Evolutionary conservation across 2,797 vertebrate genomes (phyloP), one percentile per base, ranked within the genome.

Genomic region (Selene dorsalis): DNA sequence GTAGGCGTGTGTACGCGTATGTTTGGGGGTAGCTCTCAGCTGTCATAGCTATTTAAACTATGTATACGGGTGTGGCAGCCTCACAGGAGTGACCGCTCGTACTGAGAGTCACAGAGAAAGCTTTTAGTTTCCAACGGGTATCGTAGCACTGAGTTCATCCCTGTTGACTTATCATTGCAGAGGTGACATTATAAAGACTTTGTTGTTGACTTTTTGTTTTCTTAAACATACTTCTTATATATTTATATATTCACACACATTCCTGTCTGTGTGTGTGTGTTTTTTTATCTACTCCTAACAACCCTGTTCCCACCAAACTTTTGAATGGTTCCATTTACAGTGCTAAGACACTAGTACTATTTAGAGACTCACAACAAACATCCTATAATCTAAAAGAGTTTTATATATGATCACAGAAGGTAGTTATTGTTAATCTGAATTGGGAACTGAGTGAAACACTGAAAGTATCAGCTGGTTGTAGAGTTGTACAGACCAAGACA

Each of bases 61-160:
- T 87, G 80, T 74, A 53, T 77, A 47, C 55, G 72, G 63, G 70
- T 77, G 70, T 52, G 67, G 73, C 52, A 35, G 69, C 62, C 73
- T 73, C 62, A 75, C 62, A 59, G 39, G 68, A 47, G 67, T 53
- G 75, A 78, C 62, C 62, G 77, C 59, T 78, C 9, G 4, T 45
- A 79, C 48, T 32, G 18, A 69, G 72, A 81, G 65, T 64, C 60
- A 13, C 47, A 64, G 38, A 64, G 63, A 64, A 67, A 69, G 53
- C 20, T 50, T 76, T 12, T 14, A 39, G 64, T 79, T 75, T 63
- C 61, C 13, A 47, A 7, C 20, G 17, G 39, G 11, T 45, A 32
- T 63, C 39, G 45, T 57, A 55, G 56, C 79, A 63, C 57, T 55
- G 39, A 52, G 18, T 32, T 41, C 22, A 59, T 50, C 30, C 4